Base-by-base conservation (phyloP, 23 tunicate genomes). In the Halocynthia roretzi region DNA sequence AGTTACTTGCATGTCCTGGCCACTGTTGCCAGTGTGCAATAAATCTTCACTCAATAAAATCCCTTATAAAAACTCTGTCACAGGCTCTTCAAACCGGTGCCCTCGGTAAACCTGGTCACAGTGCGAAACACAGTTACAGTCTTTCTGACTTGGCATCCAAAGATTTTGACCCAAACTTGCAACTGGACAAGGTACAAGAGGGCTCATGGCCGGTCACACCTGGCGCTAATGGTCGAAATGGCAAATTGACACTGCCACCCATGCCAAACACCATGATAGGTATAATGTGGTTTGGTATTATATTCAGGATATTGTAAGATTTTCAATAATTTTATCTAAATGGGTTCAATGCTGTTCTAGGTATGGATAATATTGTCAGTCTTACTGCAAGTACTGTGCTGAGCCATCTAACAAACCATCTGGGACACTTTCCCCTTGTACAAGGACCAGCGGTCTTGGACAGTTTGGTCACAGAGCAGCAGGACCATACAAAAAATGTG, bases 31-130 rank as follows among this genome's bases (percentile, higher is more conserved):
- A n/a, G n/a, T n/a, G n/a, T n/a, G n/a, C n/a, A n/a, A n/a, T n/a
- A n/a, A n/a, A n/a, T n/a, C n/a, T n/a, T n/a, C n/a, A n/a, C n/a
- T n/a, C n/a, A n/a, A n/a, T n/a, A n/a, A n/a, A n/a, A n/a, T n/a
- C n/a, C n/a, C n/a, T n/a, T n/a, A n/a, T n/a, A n/a, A n/a, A n/a
- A n/a, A n/a, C n/a, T 31, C 44, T 31, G 14, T 64, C 21, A 6
- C 83, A 89, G 96, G 96, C 96, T 10, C 75, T 89, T 68, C 96
- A 89, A 48, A 84, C 96, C 48, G 96, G 89, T 6, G 88, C 96
- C 7, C 74, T 84, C 53, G 96, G 96, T 64, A 89, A 89, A 58
- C 89, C 96, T 0, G 88, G 89, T 7, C 96, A 89, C 89, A 89
- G 96, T 31, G 87, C 97, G 7, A 91, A 85, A 53, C 90, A 85